These are phyloP conservation scores for Drosophila meridionalis DNA, from an alignment of 2,888 invertebrate genomes.

Conservation along the genomic window DNA sequence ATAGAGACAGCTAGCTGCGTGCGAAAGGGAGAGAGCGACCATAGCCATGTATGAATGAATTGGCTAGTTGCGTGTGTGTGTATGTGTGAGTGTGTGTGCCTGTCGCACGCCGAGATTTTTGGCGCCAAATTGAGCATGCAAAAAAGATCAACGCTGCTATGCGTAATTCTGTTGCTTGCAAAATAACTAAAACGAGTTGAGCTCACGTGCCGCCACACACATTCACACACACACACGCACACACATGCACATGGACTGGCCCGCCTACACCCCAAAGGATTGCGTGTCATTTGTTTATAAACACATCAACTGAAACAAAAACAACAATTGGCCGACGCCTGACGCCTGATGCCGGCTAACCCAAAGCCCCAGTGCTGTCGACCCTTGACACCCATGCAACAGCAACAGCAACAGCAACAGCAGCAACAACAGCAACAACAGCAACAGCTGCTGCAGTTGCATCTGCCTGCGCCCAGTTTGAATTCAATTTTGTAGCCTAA, in stretches of 20 bases:
- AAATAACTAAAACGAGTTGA: conserved; percentile 42
- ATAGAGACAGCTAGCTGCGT: conserved; percentile 44
- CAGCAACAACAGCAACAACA: conserved; percentile 7
- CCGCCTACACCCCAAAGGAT: conserved; percentile 63
- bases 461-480: conserved; percentile 20
- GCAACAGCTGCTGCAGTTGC: conserved; percentile 43
- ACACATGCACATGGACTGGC: background rate
- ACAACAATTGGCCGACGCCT: conserved; percentile 20
- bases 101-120: conserved; percentile 63
- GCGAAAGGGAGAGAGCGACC: conserved; percentile 38
- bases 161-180: conserved; percentile 68
- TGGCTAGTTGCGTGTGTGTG: conserved; percentile 34
- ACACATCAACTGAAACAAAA: conserved; percentile 60
- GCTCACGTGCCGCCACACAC: conserved; percentile 42
- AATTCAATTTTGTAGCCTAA: background rate
- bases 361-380: conserved; percentile 61
- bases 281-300: conserved; percentile 84
- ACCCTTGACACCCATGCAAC: conserved; percentile 56
- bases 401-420: conserved; percentile 13
- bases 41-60: conserved; percentile 66
- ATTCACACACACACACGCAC: conserved; percentile 6
- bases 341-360: conserved; percentile 45
- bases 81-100: conserved; percentile 26
- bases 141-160: conserved; percentile 73
- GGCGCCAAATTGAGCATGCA: conserved; percentile 73